Evolutionary conservation across 1,140 invertebrate species (phyloP).

Genomic region (Apis laboriosa): DNA sequence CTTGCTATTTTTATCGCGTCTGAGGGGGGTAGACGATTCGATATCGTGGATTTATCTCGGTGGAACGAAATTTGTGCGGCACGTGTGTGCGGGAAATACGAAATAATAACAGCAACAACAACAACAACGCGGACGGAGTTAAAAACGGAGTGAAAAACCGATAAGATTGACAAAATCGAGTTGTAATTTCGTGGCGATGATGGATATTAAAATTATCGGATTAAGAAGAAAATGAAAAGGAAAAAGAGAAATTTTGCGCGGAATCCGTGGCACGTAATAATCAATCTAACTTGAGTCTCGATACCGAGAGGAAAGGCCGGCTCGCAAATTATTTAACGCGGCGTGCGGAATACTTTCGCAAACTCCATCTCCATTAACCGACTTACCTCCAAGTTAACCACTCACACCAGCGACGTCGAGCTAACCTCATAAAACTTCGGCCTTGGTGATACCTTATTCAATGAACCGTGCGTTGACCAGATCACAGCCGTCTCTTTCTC

Average conservation of each 20-base stretch:
- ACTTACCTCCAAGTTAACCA: slow-evolving; percentile 30
- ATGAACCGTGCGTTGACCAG: slow-evolving; percentile 46
- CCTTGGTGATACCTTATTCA: slow-evolving; percentile 43
- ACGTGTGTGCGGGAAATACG: no score
- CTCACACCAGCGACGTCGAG: not conserved
- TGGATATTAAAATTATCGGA: not conserved
- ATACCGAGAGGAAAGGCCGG: not conserved
- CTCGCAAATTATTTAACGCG: slow-evolving; percentile 44
- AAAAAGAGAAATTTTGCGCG: not conserved
- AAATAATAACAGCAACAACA: no score
- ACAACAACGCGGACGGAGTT: no score
- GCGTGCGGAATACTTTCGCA: slow-evolving; percentile 31
- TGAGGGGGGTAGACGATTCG: no score
- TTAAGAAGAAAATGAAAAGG: no score
- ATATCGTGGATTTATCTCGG: no score
- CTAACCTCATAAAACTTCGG: slow-evolving; percentile 43
- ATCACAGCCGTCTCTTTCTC: slow-evolving; percentile 19
- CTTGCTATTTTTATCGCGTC: not conserved
- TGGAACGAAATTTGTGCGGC: no score
- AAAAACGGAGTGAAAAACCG: no score
- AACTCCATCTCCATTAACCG: slow-evolving; percentile 39
- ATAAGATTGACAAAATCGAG: no score
- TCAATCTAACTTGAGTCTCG: slow-evolving; percentile 18
- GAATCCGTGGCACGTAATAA: not conserved
- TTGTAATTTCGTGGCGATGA: not conserved